Evolutionary conservation across 2,888 invertebrate species (phyloP).

Genomic region (Gastrophysa polygoni): DNA sequence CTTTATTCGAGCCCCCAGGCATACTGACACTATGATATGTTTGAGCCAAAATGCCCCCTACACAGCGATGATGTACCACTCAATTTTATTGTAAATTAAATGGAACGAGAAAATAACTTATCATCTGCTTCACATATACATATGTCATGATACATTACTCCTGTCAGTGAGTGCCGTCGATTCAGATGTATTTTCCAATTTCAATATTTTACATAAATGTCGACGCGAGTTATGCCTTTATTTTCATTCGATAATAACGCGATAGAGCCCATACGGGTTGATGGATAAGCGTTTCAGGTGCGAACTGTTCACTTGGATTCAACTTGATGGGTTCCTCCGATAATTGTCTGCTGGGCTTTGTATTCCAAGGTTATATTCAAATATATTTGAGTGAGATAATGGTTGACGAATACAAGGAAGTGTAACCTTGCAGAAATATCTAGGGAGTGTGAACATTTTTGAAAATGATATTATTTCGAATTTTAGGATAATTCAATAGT

Average conservation of each 20-base stretch:
- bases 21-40: conserved; percentile 13
- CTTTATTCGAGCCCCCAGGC: too few relatives aligned
- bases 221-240: conserved; percentile 1
- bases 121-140: not conserved
- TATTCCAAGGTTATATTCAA: not conserved
- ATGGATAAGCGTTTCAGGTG: not conserved
- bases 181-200: not conserved
- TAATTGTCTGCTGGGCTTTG: not conserved
- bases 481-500: too few relatives aligned
- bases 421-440: too few relatives aligned
- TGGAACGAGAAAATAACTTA: not conserved
- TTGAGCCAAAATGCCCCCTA: not conserved
- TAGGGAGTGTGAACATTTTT: too few relatives aligned
- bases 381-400: too few relatives aligned
- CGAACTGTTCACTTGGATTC: not conserved
- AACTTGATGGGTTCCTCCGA: not conserved
- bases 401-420: too few relatives aligned
- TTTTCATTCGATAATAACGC: not conserved
- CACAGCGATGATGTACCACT: not conserved
- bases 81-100: not conserved
- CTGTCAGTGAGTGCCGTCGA: not conserved
- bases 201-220: not conserved
- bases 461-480: too few relatives aligned
- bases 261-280: not conserved
- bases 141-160: not conserved